A percentile compares a stretch with the other conserved stretches of the same genome.
phyloP scores from a whole-genome alignment of 53 echinoderm and acorn worm species.

The Pentamera pediparva region DNA sequence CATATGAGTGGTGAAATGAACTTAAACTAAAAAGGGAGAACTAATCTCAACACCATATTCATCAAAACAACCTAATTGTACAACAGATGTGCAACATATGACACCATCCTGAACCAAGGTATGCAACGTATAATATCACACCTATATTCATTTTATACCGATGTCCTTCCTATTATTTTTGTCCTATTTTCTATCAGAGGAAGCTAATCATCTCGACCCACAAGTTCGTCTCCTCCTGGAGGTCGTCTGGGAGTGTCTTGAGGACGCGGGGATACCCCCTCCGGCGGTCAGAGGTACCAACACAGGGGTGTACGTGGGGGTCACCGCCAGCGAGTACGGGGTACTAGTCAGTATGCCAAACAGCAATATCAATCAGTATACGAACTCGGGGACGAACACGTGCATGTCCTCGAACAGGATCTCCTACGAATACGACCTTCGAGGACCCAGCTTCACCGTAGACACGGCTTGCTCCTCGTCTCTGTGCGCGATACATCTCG shows the following conservation, averaged over 20 bases:
- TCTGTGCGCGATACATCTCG: slow-evolving; percentile 73
- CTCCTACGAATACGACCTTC: slow-evolving; percentile 94
- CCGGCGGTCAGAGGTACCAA: slow-evolving; percentile 71
- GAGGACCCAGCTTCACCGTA: slow-evolving; percentile 83
- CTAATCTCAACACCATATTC: too few relatives aligned
- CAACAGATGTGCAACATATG: too few relatives aligned
- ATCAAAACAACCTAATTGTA: too few relatives aligned
- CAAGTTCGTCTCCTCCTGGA: slow-evolving; percentile 87
- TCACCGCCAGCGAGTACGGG: slow-evolving; percentile 93
- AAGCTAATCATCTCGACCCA: slow-evolving; percentile 91
- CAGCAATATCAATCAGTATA: slow-evolving; percentile 95
- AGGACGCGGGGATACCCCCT: slow-evolving; percentile 88
- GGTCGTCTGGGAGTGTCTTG: slow-evolving; percentile 79
- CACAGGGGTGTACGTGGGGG: slow-evolving; percentile 89
- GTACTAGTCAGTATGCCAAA: slow-evolving; percentile 72
- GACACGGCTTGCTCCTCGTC: slow-evolving; percentile 99
- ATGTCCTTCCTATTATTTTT: background rate
- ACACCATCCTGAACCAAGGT: too few relatives aligned
- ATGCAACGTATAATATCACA: too few relatives aligned
- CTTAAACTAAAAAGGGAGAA: too few relatives aligned
- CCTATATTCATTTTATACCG: background rate
- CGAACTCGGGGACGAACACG: slow-evolving; percentile 92
- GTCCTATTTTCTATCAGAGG: slow-evolving; percentile 59
- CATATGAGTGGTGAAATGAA: too few relatives aligned
- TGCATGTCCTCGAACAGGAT: slow-evolving; percentile 93